These are phyloP conservation scores for Drosophila bocki DNA, from an alignment of 1,140 invertebrate species.

Conservation along the genomic window DNA sequence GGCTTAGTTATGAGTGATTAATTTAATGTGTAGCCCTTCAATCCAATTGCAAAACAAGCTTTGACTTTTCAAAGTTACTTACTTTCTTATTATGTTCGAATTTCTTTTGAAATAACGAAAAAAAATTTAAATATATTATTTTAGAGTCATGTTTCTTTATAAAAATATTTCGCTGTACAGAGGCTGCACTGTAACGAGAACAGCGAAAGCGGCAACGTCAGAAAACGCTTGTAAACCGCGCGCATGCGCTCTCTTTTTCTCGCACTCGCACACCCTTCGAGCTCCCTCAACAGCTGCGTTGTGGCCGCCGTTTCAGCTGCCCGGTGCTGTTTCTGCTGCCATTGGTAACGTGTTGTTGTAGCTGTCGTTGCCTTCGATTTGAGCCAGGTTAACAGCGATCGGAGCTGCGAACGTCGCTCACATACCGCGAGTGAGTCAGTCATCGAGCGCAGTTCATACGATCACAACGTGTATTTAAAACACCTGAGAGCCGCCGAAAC, in stretches of 20 bases:
- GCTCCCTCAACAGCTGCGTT: conserved; percentile 53
- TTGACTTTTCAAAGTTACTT: too few relatives aligned
- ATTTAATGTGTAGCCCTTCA: too few relatives aligned
- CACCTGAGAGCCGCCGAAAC: neutral
- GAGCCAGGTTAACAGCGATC: conserved; percentile 67
- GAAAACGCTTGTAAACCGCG: conserved; percentile 58
- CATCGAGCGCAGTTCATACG: conserved; percentile 60
- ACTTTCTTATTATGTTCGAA: too few relatives aligned
- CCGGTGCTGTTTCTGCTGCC: conserved; percentile 10
- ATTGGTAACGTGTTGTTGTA: conserved; percentile 17
- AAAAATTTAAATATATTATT: neutral
- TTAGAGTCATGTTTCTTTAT: neutral
- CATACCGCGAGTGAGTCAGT: conserved; percentile 70
- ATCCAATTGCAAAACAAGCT: too few relatives aligned
- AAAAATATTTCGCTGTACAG: neutral
- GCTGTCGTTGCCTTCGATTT: conserved; percentile 19
- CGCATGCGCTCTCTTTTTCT: conserved; percentile 54
- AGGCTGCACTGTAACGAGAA: conserved; percentile 12
- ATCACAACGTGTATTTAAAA: conserved; percentile 18
- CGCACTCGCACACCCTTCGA: neutral
- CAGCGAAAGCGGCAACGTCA: conserved; percentile 48
- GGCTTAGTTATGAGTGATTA: neutral
- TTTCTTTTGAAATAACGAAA: too few relatives aligned
- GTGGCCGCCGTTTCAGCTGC: conserved; percentile 39
- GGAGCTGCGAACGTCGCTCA: conserved; percentile 35